Conservation (phyloP, 2,113 vertebrate species). For the Pica pica region DNA sequence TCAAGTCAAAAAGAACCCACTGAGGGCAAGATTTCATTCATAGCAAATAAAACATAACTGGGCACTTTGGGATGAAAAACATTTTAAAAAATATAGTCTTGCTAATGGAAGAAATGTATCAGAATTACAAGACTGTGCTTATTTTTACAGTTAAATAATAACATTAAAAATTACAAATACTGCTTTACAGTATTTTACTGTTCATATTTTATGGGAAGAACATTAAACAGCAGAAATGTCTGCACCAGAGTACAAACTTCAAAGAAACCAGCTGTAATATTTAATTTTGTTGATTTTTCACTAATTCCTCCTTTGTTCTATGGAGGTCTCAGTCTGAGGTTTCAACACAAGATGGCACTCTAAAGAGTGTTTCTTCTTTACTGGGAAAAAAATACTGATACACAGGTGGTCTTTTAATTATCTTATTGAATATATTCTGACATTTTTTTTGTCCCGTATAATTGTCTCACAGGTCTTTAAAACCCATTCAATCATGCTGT, state of each 20-base stretch:
- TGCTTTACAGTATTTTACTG: background rate
- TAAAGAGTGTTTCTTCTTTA: background rate
- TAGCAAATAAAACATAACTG: background rate
- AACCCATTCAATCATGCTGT: background rate
- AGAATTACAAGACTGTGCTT: background rate
- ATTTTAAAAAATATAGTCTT: background rate
- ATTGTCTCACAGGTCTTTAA: background rate
- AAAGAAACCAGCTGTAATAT: background rate
- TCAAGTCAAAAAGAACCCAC: background rate
- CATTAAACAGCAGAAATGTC: background rate
- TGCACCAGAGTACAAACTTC: background rate
- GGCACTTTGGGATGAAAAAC: background rate
- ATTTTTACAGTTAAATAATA: background rate
- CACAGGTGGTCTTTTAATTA: background rate
- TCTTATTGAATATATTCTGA: background rate
- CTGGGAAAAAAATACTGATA: background rate
- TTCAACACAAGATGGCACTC: slow-evolving; percentile 50
- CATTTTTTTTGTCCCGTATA: background rate
- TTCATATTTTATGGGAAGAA: background rate
- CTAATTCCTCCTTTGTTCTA: background rate
- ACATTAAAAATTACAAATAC: background rate
- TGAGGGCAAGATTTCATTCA: background rate
- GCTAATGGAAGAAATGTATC: background rate
- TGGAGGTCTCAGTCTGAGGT: background rate
- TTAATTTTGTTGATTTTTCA: background rate